A percentile compares a stretch with the other conserved stretches of the same genome.
These are phyloP conservation scores for Orthonevra nobilis DNA, from an alignment of 2,888 invertebrate species.

Conservation along the genomic window DNA sequence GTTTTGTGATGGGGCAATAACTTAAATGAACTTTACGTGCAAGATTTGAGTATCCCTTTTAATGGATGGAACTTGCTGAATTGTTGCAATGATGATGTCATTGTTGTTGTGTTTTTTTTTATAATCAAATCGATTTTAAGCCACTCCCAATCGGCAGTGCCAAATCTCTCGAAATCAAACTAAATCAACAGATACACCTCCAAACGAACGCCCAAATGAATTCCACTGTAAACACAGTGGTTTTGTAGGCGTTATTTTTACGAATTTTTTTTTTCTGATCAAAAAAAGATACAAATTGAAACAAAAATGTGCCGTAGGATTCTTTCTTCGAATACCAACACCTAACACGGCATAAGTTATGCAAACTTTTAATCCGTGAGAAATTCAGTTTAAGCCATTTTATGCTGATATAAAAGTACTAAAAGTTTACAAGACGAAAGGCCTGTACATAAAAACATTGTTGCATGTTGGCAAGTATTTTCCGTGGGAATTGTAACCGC, in stretches of 20 bases:
- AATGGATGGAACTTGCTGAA: no score
- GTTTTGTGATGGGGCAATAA: constrained; percentile 11
- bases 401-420: constrained; percentile 9
- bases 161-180: no score
- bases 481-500: constrained; percentile 60
- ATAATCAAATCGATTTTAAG: no score
- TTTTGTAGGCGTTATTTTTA: background rate
- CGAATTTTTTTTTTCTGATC: no score
- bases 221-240: background rate
- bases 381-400: constrained; percentile 44
- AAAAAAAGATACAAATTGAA: constrained; percentile 14
- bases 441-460: constrained; percentile 12
- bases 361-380: constrained; percentile 50
- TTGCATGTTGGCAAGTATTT: constrained; percentile 52
- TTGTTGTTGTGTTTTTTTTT: no score
- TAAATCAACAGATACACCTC: constrained; percentile 17
- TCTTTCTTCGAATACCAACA: constrained; percentile 1
- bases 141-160: no score
- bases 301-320: constrained; percentile 17
- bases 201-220: constrained; percentile 16
- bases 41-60: constrained; percentile 42
- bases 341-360: constrained; percentile 11
- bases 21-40: constrained; percentile 41
- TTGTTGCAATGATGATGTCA: no score
- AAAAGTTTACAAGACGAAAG: constrained; percentile 49